These are phyloP conservation scores for Eciton burchellii DNA, from an alignment of 1,140 invertebrate genomes.

Conservation along the genomic window DNA sequence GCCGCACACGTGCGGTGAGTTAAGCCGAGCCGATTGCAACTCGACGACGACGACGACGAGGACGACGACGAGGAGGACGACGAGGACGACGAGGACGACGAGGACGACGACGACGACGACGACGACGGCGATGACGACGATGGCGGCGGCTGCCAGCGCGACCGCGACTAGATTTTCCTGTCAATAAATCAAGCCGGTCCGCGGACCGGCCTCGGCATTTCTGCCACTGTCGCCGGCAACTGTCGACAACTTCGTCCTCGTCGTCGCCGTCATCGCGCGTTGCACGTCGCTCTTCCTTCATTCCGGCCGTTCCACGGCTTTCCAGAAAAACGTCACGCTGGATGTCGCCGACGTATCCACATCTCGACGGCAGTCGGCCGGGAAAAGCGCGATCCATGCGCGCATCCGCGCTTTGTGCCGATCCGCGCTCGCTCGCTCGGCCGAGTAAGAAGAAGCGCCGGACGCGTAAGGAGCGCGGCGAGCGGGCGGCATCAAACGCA, in stretches of 20 bases:
- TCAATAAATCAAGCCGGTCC: slow-evolving; percentile 84
- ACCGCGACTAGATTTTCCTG: slow-evolving; percentile 85
- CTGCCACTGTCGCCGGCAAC: slow-evolving; percentile 63
- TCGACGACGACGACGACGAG: slow-evolving; percentile 67
- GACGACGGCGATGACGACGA: slow-evolving; percentile 62
- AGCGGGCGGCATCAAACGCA: slow-evolving; percentile 18
- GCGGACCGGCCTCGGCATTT: slow-evolving; percentile 77
- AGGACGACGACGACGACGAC: too few species aligned
- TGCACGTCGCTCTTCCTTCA: slow-evolving; percentile 72
- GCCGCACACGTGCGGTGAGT: slow-evolving; percentile 71
- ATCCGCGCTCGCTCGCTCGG: not conserved
- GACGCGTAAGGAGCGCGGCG: not conserved
- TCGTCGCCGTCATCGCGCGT: slow-evolving; percentile 11
- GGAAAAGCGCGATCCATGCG: slow-evolving; percentile 12
- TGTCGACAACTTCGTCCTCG: slow-evolving; percentile 54
- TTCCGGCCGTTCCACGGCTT: slow-evolving; percentile 49
- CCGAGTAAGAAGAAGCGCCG: slow-evolving; percentile 4
- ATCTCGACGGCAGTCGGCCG: slow-evolving; percentile 9
- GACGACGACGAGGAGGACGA: slow-evolving; percentile 66
- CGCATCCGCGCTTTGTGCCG: slow-evolving; percentile 24
- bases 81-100: too few species aligned
- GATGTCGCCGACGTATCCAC: slow-evolving; percentile 27
- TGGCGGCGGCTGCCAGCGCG: slow-evolving; percentile 18
- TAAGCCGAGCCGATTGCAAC: slow-evolving; percentile 71
- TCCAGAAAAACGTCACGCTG: slow-evolving; percentile 58